A percentile compares a stretch with the other conserved stretches of the same genome.
Conservation (phyloP, 2,888 invertebrate species). For the Autographa pulchrina region DNA sequence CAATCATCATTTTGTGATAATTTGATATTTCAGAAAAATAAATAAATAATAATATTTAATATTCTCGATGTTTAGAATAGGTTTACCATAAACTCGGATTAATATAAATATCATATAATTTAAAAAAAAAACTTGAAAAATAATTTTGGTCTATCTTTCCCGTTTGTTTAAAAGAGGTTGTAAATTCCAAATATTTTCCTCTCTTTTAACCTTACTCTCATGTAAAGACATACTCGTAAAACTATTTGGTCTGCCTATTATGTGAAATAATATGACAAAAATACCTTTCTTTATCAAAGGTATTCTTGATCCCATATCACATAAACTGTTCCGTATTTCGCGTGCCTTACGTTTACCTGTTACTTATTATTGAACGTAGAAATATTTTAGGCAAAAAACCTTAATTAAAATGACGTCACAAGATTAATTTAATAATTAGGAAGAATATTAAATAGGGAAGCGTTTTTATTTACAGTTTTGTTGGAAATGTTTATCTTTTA, state of each 20-base stretch:
- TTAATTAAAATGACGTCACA: conserved; percentile 37
- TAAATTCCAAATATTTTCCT: neutral
- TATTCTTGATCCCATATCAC: conserved; percentile 42
- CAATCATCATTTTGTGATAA: neutral
- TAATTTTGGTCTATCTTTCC: too few relatives aligned
- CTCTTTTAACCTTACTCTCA: neutral
- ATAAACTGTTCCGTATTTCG: conserved; percentile 44
- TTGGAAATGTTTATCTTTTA: neutral
- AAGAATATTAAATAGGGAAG: conserved; percentile 21
- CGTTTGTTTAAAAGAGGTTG: too few relatives aligned
- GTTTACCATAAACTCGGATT: too few relatives aligned
- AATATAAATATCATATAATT: too few relatives aligned
- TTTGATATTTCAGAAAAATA: neutral
- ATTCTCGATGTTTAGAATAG: too few relatives aligned
- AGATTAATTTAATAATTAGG: conserved; percentile 31
- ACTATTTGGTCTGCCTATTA: conserved; percentile 35
- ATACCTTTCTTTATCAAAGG: conserved; percentile 39
- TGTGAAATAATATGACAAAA: conserved; percentile 45
- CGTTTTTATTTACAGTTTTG: conserved; percentile 1
- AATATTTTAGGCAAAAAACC: conserved; percentile 52
- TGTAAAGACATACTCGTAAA: conserved; percentile 10
- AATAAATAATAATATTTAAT: too few relatives aligned
- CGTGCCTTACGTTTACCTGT: conserved; percentile 57
- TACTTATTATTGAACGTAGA: conserved; percentile 51
- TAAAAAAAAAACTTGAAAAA: too few relatives aligned